Base-by-base conservation (phyloP, 2,113 vertebrate genomes). In the Aspidoscelis tigris region DNA sequence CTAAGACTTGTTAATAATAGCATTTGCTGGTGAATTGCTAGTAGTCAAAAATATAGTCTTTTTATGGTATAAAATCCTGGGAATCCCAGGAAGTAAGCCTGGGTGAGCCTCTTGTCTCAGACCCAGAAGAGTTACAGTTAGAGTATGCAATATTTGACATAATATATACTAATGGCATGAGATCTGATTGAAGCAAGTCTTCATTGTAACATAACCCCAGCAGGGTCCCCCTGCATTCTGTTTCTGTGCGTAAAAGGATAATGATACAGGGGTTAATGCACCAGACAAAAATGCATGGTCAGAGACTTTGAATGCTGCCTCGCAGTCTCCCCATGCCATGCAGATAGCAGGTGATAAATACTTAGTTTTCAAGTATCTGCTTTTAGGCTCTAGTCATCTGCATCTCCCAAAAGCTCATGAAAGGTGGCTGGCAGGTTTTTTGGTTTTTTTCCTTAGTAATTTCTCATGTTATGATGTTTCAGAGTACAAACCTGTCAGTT, bases 401-500 rank as follows among this genome's bases (percentile, higher is more conserved):
- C 58, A 72, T 84, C 58, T 26, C 44, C 26, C 22, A 18, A 16
- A 33, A 61, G 20, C 77, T 73, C 76, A 4, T 6, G 55, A 16
- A 70, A 82, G 65, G 66, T 21, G 43, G 22, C 47, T 47, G n/a
- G n/a, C 33, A 78, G 68, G 77, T 24, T 44, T 78, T 39, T 33
- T 55, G 77, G 18, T 44, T 78, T 61, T 61, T 61, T 33, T 65
- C 68, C 41, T 21, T 65, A 78, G 66, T 77, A 78, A 69, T 74
- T 69, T 73, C 75, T 79, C 71, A 69, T 33, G 61, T 16, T 22
- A 44, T 14, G 7, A 39, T 33, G 53, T 26, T 61, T 75, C 80
- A 65, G 61, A 80, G 12, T 55, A 53, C 76, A 83, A 72, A 74
- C 68, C 65, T 65, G 66, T 47, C 33, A 43, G 69, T 73, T 41